These are phyloP conservation scores for Strongylocentrotus purpuratus DNA, from an alignment of 35 echinoderm and acorn worm species.

Conservation along the genomic window DNA sequence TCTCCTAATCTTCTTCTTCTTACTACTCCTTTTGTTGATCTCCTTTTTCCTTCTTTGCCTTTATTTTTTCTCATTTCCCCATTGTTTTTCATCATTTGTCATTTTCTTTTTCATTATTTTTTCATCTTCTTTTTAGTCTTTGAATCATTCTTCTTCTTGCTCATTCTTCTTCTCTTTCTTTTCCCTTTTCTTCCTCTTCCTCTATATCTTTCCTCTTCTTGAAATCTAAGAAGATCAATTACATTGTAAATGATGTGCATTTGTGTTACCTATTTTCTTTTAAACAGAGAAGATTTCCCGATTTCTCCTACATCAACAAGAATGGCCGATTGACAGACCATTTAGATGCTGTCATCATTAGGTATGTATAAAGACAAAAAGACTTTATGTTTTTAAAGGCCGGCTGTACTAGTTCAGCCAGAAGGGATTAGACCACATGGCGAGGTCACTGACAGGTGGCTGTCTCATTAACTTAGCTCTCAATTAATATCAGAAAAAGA, in stretches of 20 bases:
- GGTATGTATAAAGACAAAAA: too few species aligned
- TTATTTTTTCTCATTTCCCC: too few species aligned
- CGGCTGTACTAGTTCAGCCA: too few species aligned
- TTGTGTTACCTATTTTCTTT: neutral
- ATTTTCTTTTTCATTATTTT: neutral
- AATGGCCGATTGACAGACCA: constrained; percentile 84
- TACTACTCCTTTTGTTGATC: neutral
- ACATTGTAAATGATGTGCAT: neutral
- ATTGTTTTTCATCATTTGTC: neutral
- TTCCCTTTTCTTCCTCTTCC: neutral
- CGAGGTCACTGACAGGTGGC: too few species aligned
- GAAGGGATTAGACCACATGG: too few species aligned
- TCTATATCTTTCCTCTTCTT: neutral
- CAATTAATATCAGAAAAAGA: too few species aligned
- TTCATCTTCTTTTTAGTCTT: neutral
- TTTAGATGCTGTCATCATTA: constrained; percentile 96
- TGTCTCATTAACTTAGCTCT: too few species aligned
- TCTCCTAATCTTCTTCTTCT: neutral
- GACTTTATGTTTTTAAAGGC: too few species aligned
- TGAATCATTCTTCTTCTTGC: too few species aligned
- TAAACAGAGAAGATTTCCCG: constrained; percentile 85
- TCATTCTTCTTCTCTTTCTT: neutral
- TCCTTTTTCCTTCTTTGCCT: neutral
- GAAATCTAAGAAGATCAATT: too few species aligned
- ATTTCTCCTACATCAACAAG: constrained; percentile 94